Evolutionary conservation across 2,888 invertebrate genomes (phyloP).

Genomic region (Trileptium ribeirensis): DNA sequence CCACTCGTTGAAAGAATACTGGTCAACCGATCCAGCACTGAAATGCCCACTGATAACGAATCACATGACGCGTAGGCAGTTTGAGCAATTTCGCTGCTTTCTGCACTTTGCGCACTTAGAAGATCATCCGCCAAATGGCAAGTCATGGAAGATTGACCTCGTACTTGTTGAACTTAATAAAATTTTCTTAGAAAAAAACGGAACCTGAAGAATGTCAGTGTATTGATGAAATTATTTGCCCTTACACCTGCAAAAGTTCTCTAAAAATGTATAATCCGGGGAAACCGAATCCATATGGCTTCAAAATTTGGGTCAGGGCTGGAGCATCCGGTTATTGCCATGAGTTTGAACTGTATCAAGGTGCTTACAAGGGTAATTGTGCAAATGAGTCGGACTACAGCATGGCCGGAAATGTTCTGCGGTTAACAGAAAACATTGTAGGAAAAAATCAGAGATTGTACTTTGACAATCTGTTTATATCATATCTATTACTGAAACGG

Average conservation of each 20-base stretch:
- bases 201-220: background rate
- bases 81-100: background rate
- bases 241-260: background rate
- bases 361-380: background rate
- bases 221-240: background rate
- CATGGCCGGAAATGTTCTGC: background rate
- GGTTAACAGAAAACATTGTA: background rate
- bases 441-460: background rate
- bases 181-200: background rate
- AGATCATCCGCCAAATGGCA: background rate
- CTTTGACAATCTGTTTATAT: background rate
- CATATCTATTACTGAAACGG: background rate
- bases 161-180: background rate
- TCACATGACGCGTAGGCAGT: background rate
- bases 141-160: background rate
- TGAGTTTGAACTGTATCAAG: background rate
- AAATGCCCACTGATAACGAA: background rate
- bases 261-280: slow-evolving; percentile 1
- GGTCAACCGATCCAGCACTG: background rate
- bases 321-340: slow-evolving; percentile 3
- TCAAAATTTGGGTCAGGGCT: background rate
- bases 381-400: background rate
- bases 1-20: background rate
- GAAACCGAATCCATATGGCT: background rate
- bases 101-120: background rate